These are phyloP conservation scores for Oryzias woworae DNA, from an alignment of 2,113 vertebrate genomes.

Conservation along the genomic window DNA sequence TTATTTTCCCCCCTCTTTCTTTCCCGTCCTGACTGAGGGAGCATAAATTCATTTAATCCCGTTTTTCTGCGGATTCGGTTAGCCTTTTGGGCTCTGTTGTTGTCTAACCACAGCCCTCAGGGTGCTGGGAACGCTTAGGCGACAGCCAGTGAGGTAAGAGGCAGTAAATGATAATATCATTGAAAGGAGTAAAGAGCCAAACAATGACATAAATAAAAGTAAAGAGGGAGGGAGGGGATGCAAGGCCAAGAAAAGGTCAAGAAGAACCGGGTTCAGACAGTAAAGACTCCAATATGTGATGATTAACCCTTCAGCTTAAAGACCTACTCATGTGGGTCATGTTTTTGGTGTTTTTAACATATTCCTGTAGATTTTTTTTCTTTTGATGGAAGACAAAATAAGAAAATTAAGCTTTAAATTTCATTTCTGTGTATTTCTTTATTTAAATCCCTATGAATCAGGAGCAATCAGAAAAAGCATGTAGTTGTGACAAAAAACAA, in stretches of 20 bases:
- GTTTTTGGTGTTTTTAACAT: too few relatives aligned
- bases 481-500: too few relatives aligned
- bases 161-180: constrained; percentile 73
- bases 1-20: constrained; percentile 57
- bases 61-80: constrained; percentile 79
- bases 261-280: constrained; percentile 33
- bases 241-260: constrained; percentile 64
- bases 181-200: constrained; percentile 58
- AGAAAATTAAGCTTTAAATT: too few relatives aligned
- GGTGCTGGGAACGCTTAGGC: constrained; percentile 60
- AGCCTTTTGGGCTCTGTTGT: constrained; percentile 69
- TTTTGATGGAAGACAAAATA: too few relatives aligned
- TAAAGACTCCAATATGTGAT: constrained; percentile 22
- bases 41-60: constrained; percentile 83
- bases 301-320: neutral
- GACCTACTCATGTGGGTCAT: too few relatives aligned
- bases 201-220: constrained; percentile 65
- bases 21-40: constrained; percentile 63
- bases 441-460: too few relatives aligned
- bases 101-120: constrained; percentile 65
- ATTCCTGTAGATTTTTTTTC: too few relatives aligned
- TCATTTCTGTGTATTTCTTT: too few relatives aligned
- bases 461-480: too few relatives aligned
- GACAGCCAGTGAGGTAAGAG: constrained; percentile 48
- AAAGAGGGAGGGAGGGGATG: constrained; percentile 1